Evolutionary conservation across 2,113 vertebrate genomes (phyloP), one percentile per base, ranked within the genome.

Genomic region (Halichoerus grypus): DNA sequence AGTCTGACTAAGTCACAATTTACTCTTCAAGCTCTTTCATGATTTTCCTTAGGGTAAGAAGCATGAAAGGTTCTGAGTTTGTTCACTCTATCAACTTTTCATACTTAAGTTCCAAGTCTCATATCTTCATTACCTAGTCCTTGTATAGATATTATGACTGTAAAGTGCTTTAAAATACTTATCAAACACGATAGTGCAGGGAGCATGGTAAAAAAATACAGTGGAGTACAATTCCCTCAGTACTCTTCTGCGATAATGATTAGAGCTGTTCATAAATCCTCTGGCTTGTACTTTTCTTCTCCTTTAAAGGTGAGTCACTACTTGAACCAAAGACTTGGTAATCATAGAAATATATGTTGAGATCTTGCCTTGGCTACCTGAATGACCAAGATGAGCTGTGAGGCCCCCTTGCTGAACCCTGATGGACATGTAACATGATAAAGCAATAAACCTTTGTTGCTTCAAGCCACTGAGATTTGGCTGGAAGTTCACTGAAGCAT

Each of bases 401-500:
- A 76, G 5, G 24, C 11, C 36, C 33, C 11, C 11, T 33, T 57
- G 71, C 11, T 57, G 72, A 85, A 39, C 55, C 36, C n/a, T 2
- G 1, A 79, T 14, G 26, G 57, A 24, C 13, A 91, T 11, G 49
- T 33, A 90, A 67, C 4, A 65, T 19, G 15, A 93, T 28, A 90
- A 81, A 86, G 36, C 88, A 92, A 69, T 7, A 57, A 92, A 55
- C 6, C 14, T 79, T 61, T 51, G n/a, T 63, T 69, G 42, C 63
- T 90, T 74, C 16, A 88, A 96, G 31, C 22, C n/a, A 63, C 53
- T 74, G 65, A 92, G 74, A 55, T 89, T 77, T 84, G 69, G 39
- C 24, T 77, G 7, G 51, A 51, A 92, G 63, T 76, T 69, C 72
- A 77, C 12, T 31, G 61, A 95, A 88, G 59, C 53, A 55, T 63